Percentiles rank a stretch among this genome's conserved stretches.
phyloP scores from a whole-genome alignment of 2,888 invertebrate species.

The Isoperla grammatica region DNA sequence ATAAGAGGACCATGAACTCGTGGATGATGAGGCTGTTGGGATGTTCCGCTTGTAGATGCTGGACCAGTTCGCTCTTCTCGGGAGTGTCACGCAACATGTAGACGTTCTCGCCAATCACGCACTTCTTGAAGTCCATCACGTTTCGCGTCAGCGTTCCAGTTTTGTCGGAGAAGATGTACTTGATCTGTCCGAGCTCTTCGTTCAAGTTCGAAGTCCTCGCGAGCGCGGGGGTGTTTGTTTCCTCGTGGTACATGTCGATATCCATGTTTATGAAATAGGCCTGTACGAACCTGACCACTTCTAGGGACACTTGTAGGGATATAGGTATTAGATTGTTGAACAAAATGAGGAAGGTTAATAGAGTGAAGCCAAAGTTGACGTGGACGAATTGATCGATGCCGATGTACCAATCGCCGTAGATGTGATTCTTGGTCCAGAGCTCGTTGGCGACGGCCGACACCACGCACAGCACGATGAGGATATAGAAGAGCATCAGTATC shows the following conservation, averaged over 20 bases:
- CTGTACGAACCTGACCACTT: slow-evolving; percentile 95
- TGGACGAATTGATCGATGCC: slow-evolving; percentile 64
- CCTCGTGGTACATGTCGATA: slow-evolving; percentile 92
- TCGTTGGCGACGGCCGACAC: slow-evolving; percentile 87
- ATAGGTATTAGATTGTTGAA: slow-evolving; percentile 99
- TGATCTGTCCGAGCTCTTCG: slow-evolving; percentile 95
- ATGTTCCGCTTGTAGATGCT: slow-evolving; percentile 55
- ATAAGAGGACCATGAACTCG: slow-evolving; percentile 86
- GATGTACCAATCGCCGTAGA: slow-evolving; percentile 75
- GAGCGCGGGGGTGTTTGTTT: slow-evolving; percentile 88
- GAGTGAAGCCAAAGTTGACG: slow-evolving; percentile 77
- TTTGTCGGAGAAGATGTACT: slow-evolving; percentile 96
- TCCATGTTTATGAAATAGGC: slow-evolving; percentile 93
- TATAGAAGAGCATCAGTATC: slow-evolving; percentile 90
- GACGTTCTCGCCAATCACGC: slow-evolving; percentile 66
- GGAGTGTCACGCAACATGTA: slow-evolving; percentile 45
- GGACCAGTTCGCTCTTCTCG: slow-evolving; percentile 47
- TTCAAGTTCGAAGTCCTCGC: slow-evolving; percentile 97
- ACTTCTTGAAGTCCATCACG: slow-evolving; percentile 93
- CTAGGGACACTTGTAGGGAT: slow-evolving; percentile 97
- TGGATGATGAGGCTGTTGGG: slow-evolving; percentile 58
- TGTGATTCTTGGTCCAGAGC: slow-evolving; percentile 68
- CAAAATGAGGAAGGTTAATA: slow-evolving; percentile 98
- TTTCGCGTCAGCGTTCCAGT: slow-evolving; percentile 98
- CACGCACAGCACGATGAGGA: slow-evolving; percentile 83